phyloP scores from a whole-genome alignment of 1,140 invertebrate species.

The Drosophila neocordata region DNA sequence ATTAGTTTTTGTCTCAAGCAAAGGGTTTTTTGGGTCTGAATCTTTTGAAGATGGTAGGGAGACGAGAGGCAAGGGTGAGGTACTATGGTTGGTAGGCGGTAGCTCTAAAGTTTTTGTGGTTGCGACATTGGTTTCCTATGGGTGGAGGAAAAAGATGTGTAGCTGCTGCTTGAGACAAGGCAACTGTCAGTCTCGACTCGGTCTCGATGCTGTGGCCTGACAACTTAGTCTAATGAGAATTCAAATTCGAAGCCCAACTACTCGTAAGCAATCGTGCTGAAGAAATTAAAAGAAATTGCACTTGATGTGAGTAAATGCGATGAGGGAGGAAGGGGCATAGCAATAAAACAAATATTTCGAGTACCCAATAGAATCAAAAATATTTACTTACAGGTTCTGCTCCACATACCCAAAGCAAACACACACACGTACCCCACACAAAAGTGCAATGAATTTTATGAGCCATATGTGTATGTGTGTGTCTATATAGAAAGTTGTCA shows the following conservation, averaged over 20 bases:
- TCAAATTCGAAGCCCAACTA: conserved; percentile 80
- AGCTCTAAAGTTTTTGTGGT: conserved; percentile 78
- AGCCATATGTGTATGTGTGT: neutral
- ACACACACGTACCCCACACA: neutral
- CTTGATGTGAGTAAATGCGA: conserved; percentile 34
- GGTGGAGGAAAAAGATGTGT: conserved; percentile 5
- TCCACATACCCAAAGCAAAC: conserved; percentile 8
- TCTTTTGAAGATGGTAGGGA: neutral
- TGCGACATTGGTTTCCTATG: conserved; percentile 72
- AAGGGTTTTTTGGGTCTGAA: conserved; percentile 22
- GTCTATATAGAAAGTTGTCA: conserved; percentile 20
- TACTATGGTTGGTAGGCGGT: conserved; percentile 18
- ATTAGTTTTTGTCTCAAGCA: conserved; percentile 77
- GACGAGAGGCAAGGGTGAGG: neutral
- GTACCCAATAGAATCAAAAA: conserved; percentile 34
- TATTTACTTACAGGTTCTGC: conserved; percentile 20
- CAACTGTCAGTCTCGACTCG: conserved; percentile 62
- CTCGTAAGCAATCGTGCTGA: conserved; percentile 69
- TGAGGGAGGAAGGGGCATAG: conserved; percentile 19
- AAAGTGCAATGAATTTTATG: conserved; percentile 20
- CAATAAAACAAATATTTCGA: conserved; percentile 69
- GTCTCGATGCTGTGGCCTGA: conserved; percentile 71
- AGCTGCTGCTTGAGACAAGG: conserved; percentile 50
- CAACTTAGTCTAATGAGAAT: conserved; percentile 81
- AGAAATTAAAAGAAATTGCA: conserved; percentile 80